These are phyloP conservation scores for Platerodrilus igneus DNA, from an alignment of 2,888 invertebrate genomes.

Conservation along the genomic window DNA sequence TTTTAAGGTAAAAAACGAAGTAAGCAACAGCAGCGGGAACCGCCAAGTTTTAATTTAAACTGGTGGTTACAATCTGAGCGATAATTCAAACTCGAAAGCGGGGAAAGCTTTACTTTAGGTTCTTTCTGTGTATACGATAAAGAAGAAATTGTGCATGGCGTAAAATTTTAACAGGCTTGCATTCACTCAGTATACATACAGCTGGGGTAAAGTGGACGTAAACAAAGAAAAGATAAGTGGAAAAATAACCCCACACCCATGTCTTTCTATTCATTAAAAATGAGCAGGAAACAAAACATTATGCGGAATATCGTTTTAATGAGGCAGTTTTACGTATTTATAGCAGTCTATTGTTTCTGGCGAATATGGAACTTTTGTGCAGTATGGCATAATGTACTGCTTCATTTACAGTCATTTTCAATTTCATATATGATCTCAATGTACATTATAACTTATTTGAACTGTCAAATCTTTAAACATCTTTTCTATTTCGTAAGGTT, in stretches of 20 bases:
- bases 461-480: no score
- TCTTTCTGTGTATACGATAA: no score
- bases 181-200: constrained; percentile 14
- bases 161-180: constrained; percentile 30
- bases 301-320: constrained; percentile 25
- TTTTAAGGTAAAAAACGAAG: constrained; percentile 24
- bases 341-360: constrained; percentile 9
- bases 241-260: constrained; percentile 11
- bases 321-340: constrained; percentile 21
- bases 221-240: constrained; percentile 21
- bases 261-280: constrained; percentile 19
- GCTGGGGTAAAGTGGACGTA: constrained; percentile 15
- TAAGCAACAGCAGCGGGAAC: constrained; percentile 21
- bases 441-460: no score
- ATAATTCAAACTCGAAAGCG: constrained; percentile 25
- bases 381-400: no score
- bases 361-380: no score
- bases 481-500: no score
- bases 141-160: constrained; percentile 31
- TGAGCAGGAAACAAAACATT: constrained; percentile 21
- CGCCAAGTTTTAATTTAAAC: constrained; percentile 21
- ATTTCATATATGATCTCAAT: no score
- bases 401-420: no score
- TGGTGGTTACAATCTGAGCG: constrained; percentile 19
- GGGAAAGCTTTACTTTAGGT: constrained; percentile 23